Evolutionary conservation across 2,113 vertebrate species (phyloP).

Genomic region (Ciconia boyciana): DNA sequence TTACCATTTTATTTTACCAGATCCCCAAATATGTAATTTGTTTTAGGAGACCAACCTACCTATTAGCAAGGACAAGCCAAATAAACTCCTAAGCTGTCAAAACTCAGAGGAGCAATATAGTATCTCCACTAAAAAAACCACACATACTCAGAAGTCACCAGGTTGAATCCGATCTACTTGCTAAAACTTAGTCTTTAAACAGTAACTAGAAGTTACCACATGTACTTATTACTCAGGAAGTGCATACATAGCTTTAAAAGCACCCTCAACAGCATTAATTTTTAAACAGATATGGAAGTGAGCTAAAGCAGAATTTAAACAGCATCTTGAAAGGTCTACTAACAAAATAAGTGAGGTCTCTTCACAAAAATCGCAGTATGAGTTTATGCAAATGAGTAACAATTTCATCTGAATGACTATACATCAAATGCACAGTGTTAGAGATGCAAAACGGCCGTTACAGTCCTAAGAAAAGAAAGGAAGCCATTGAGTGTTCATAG

Average conservation of each 20-base stretch:
- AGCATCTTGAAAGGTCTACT: neutral
- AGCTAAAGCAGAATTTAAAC: neutral
- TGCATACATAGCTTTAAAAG: neutral
- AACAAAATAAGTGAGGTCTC: neutral
- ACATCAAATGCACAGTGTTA: neutral
- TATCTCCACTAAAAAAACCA: neutral
- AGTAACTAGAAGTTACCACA: neutral
- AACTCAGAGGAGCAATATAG: neutral
- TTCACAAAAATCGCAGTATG: neutral
- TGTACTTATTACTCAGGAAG: neutral
- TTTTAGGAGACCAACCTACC: neutral
- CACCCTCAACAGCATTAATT: neutral
- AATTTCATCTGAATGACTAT: neutral
- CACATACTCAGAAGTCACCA: neutral
- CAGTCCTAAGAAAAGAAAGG: neutral
- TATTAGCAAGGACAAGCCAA: neutral
- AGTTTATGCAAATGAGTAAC: neutral
- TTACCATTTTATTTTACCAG: neutral
- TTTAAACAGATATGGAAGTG: neutral
- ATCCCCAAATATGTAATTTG: neutral
- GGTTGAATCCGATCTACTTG: neutral
- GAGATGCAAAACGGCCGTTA: neutral
- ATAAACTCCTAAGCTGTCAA: neutral
- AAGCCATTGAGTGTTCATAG: neutral
- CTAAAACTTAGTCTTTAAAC: neutral